Base-by-base conservation (phyloP, 2,888 invertebrate genomes). In the Miltochrista miniata region DNA sequence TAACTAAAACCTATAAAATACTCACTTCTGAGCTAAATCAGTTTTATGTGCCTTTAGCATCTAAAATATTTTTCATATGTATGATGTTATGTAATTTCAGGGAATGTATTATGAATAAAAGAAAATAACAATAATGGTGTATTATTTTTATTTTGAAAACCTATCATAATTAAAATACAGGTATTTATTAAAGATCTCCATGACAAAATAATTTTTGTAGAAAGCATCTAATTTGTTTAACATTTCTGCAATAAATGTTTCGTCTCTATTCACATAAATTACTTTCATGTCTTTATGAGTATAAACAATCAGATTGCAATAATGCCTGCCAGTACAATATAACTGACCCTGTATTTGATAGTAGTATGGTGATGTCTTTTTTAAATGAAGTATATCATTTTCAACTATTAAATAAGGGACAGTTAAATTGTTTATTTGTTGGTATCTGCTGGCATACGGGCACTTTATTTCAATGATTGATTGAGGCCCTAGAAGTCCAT, bases 41-140 rank as follows among this genome's bases (percentile, higher is more conserved):
- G n/a, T n/a, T 38, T 15, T 38, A 15, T 15, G 37, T 15, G 0
- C 14, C 15, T 3, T 15, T 38, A 15, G 37, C 37, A 0, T 38
- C 37, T 10, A 15, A 15, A 38, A 38, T 38, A 38, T 38, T 38
- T 38, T 38, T 38, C 18, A 38, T 38, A 18, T 38, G 18, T 18
- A 38, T 38, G 18, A 38, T 38, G 38, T 29, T 39, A 10, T 39
- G 29, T 29, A 39, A 29, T 39, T 39, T 39, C 18, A 39, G 38
- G 38, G 38, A 38, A 18, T 9, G 37, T 11, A 18, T 38, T 38
- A 9, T 38, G 11, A 10, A 38, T 38, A 38, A 38, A 18, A 15
- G 11, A 18, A 38, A 38, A 38, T 18, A 18, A 38, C 11, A 33
- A 33, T 33, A 11, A 33, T 33, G 11, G 33, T 33, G 33, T 9